Conservation (phyloP, 2,797 vertebrate species). For the Alectoris magna region DNA sequence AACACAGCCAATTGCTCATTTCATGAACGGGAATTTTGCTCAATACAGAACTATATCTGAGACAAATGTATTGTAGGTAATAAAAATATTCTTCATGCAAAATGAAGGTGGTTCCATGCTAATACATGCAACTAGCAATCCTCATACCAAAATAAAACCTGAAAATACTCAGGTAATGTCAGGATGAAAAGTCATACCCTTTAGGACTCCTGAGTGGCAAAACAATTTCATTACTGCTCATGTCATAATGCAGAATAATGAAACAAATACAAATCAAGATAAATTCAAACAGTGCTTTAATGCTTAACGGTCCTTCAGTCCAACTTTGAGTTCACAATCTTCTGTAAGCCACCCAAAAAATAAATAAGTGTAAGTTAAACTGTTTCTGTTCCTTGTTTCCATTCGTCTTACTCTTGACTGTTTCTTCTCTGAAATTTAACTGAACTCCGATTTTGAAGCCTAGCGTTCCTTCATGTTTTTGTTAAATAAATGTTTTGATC, state of each 20-base stretch:
- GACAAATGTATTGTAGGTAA: background rate
- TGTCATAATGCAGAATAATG: background rate
- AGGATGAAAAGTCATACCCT: background rate
- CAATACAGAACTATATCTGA: background rate
- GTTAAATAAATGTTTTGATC: constrained; percentile 85
- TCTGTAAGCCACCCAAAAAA: background rate
- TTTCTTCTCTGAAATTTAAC: background rate
- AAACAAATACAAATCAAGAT: background rate
- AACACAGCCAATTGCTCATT: background rate
- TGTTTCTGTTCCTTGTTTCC: background rate
- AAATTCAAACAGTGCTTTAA: constrained; percentile 18
- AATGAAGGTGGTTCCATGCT: background rate
- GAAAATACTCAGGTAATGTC: background rate
- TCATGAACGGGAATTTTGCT: background rate
- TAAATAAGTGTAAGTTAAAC: constrained; percentile 53
- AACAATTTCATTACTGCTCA: background rate
- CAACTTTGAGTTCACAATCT: background rate
- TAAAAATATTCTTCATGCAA: background rate
- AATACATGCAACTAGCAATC: background rate
- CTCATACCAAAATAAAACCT: background rate
- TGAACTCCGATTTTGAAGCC: background rate
- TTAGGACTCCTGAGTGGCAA: background rate
- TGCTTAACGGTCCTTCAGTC: background rate
- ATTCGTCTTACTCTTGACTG: background rate
- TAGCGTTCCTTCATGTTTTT: background rate